Base-by-base conservation (phyloP, 2,797 vertebrate genomes). In the Silurus aristotelis region DNA sequence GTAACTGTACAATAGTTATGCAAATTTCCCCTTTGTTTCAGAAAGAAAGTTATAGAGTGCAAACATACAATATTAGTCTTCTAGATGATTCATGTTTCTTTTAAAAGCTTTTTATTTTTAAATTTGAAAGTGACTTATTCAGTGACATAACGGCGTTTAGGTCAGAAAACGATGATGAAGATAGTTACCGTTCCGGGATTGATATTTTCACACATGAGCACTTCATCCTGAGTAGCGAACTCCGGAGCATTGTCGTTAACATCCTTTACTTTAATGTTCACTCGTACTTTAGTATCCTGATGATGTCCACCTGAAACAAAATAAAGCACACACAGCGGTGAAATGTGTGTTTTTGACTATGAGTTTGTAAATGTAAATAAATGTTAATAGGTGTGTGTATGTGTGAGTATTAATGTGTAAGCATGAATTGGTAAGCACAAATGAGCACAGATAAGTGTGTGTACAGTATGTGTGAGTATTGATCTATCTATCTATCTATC, bases 241-340 rank as follows among this genome's bases (percentile, higher is more conserved):
- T 96, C 98, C 48, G 98, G 98, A 20, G 96, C 88, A 0, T 99
- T 99, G 93, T 99, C 98, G 0, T 99, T 99, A 81, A 97, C 92
- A 0, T 99, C 98, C 79, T 96, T 92, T 0, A 99, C 96, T 89
- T 94, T 97, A 89, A 99, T 98, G 87, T 97, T 96, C 14, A 99
- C 96, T 0, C 96, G 96, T 43, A 98, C 98, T 94, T 97, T 99
- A 88, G 97, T 95, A 92, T 98, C 96, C 89, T 98, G 97, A 88
- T 97, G 96, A 86, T 96, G 95, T 55, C 98, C 97, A 83, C 97
- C 98, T 99, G 81, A 0, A 6, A 83, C 27, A 79, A 22, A 6
- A 38, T 9, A 9, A 10, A 27, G 48, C 48, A 19, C 22, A 48
- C 1, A 10, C 20, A 6, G 13, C 46, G 14, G 46, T 22, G 38